These are phyloP conservation scores for Epizoanthus fatuus DNA, from an alignment of 92 coral and sea anemone species.

Conservation along the genomic window DNA sequence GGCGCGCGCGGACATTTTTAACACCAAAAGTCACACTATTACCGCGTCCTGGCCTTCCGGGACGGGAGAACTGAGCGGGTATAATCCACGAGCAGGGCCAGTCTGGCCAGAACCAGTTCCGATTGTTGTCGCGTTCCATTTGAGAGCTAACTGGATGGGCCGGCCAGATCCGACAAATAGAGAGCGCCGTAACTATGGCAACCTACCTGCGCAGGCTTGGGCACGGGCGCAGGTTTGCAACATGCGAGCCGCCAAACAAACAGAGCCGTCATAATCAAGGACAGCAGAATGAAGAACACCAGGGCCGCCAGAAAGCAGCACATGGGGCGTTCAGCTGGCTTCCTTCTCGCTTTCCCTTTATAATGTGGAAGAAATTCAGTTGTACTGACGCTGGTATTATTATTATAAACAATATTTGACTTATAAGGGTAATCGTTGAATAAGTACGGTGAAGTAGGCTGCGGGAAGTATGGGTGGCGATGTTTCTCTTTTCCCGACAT, in stretches of 20 bases:
- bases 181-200: too few relatives aligned
- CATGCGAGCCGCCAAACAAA: constrained; percentile 36
- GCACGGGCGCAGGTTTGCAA: constrained; percentile 1
- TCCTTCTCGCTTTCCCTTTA: constrained; percentile 25
- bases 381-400: neutral
- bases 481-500: constrained; percentile 26
- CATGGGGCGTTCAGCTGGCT: constrained; percentile 10
- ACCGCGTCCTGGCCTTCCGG: too few relatives aligned
- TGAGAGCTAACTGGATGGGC: too few relatives aligned
- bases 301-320: constrained; percentile 40
- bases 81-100: too few relatives aligned
- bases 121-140: too few relatives aligned
- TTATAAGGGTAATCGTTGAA: constrained; percentile 6
- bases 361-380: constrained; percentile 39
- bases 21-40: too few relatives aligned
- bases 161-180: too few relatives aligned
- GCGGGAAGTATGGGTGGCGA: constrained; percentile 26
- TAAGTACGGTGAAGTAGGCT: constrained; percentile 39
- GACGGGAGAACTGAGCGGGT: too few relatives aligned
- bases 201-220: constrained; percentile 18
- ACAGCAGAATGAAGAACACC: constrained; percentile 47
- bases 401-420: constrained; percentile 3
- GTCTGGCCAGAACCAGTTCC: too few relatives aligned
- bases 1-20: too few relatives aligned
- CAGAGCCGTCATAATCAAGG: constrained; percentile 61